A percentile compares a stretch with the other conserved stretches of the same genome.
Evolutionary conservation across 2,797 vertebrate species (phyloP).

Genomic region (Spheniscus humboldti): DNA sequence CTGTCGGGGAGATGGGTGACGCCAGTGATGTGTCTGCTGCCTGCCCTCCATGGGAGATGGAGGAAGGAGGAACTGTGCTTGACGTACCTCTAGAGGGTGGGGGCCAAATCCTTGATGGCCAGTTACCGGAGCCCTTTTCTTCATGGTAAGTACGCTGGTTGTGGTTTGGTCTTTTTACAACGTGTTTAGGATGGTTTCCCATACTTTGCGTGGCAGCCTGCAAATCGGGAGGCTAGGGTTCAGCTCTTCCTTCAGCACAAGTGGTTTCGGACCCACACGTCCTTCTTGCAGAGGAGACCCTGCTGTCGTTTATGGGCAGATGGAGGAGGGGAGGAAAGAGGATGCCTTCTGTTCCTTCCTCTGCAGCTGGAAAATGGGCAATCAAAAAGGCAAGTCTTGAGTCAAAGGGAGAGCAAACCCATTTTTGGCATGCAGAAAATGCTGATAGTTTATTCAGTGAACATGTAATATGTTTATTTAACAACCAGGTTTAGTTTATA

Average conservation of each 20-base stretch:
- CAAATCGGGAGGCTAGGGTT: background rate
- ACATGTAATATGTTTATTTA: background rate
- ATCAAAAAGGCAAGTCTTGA: background rate
- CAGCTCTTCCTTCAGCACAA: background rate
- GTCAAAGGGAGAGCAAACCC: background rate
- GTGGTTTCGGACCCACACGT: background rate
- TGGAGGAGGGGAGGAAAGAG: background rate
- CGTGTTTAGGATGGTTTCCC: background rate
- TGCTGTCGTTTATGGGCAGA: background rate
- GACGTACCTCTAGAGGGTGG: background rate
- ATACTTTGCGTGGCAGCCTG: background rate
- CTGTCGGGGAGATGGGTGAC: background rate
- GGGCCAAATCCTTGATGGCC: no score
- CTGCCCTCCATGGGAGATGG: accelerated
- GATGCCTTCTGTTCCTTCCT: background rate
- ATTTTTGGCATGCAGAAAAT: background rate
- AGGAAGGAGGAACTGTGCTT: background rate
- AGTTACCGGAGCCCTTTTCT: background rate
- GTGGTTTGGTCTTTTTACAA: background rate
- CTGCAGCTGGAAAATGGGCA: background rate
- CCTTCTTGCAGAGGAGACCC: background rate
- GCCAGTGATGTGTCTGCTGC: background rate
- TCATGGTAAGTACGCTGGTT: background rate
- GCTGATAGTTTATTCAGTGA: background rate
- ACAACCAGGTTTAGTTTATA: background rate